phyloP scores from a whole-genome alignment of 2,888 invertebrate genomes.

The Germaria angustata region DNA sequence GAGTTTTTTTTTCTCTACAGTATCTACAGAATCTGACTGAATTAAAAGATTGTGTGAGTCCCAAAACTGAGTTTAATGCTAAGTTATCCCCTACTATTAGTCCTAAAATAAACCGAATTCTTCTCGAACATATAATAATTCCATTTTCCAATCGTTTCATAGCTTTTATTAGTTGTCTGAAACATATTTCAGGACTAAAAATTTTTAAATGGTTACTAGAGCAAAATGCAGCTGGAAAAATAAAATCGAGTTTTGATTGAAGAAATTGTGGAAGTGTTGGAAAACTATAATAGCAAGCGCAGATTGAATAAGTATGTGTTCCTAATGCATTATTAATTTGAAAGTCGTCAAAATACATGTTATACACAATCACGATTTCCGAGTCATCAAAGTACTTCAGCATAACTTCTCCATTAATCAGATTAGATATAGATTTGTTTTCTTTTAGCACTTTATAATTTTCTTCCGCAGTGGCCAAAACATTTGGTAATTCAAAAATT shows the following conservation, averaged over 20 bases:
- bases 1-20: conserved; percentile 4
- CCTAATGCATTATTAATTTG: conserved; percentile 32
- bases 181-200: conserved; percentile 14
- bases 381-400: conserved; percentile 5
- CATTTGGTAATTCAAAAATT: conserved; percentile 50
- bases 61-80: conserved; percentile 22
- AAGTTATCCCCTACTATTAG: conserved; percentile 21
- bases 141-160: conserved; percentile 18
- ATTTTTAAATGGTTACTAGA: conserved; percentile 14
- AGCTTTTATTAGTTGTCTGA: neutral
- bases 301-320: conserved; percentile 33
- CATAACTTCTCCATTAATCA: conserved; percentile 26
- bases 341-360: conserved; percentile 38
- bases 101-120: conserved; percentile 23
- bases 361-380: conserved; percentile 28
- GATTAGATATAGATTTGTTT: conserved; percentile 23
- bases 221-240: conserved; percentile 40
- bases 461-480: conserved; percentile 13
- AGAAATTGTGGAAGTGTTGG: conserved; percentile 30
- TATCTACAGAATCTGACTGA: conserved; percentile 27
- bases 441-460: conserved; percentile 12
- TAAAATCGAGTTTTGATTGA: conserved; percentile 32
- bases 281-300: conserved; percentile 37
- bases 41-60: conserved; percentile 33
- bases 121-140: neutral